phyloP scores from a whole-genome alignment of 2,113 vertebrate species.

The Opisthocomus hoazin region DNA sequence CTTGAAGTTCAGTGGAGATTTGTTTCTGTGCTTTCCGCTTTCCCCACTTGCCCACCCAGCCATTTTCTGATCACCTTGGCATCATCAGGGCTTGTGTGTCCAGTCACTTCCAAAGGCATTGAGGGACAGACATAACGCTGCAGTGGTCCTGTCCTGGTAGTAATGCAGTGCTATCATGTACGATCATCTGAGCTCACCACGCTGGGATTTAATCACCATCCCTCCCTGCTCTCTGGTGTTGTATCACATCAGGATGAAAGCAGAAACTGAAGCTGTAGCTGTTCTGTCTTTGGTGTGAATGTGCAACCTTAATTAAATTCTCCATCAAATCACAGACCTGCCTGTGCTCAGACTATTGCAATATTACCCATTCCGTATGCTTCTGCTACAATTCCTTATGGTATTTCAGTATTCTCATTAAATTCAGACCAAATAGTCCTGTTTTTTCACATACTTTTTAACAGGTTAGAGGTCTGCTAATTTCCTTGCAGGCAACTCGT shows the following conservation, averaged over 20 bases:
- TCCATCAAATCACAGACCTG: neutral
- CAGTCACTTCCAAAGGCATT: neutral
- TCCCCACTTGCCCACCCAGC: no score
- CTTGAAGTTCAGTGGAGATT: neutral
- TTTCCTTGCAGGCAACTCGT: neutral
- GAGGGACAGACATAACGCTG: neutral
- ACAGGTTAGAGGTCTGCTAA: neutral
- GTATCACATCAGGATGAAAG: neutral
- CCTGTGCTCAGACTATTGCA: neutral
- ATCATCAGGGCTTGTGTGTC: neutral
- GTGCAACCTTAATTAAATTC: neutral
- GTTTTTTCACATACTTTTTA: neutral
- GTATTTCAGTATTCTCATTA: neutral
- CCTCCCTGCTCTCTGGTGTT: neutral
- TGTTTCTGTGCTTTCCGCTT: neutral
- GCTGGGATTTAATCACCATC: neutral
- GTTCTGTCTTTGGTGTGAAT: neutral
- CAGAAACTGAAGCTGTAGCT: neutral
- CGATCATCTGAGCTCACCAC: accelerated
- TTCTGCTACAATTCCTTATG: neutral
- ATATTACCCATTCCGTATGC: neutral
- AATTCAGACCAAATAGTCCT: neutral
- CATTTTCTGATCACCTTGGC: neutral
- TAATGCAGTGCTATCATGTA: neutral
- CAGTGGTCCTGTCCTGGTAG: accelerated